These are phyloP conservation scores for Cheilosia soror DNA, from an alignment of 2,888 invertebrate species.

Conservation along the genomic window DNA sequence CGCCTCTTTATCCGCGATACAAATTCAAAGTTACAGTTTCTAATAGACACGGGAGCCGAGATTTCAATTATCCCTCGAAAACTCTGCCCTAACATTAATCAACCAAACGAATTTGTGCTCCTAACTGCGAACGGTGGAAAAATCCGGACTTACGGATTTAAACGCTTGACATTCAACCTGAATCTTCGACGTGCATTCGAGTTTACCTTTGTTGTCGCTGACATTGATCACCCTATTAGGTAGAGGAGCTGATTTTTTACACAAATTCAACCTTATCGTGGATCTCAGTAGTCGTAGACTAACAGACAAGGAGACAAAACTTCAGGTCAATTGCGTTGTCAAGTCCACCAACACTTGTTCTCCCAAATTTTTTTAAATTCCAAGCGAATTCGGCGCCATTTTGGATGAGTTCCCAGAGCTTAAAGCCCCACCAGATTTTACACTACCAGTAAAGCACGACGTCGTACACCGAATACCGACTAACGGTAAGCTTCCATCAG, in stretches of 20 bases:
- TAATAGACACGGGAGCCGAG: too few species aligned
- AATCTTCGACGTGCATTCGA: constrained; percentile 24
- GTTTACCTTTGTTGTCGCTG: constrained; percentile 32
- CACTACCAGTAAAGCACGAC: too few species aligned
- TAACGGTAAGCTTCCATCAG: constrained; percentile 56
- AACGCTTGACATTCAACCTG: constrained; percentile 13
- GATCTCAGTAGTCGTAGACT: background rate
- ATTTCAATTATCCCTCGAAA: constrained; percentile 16
- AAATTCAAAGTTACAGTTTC: too few species aligned
- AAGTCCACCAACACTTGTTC: background rate
- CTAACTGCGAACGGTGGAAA: constrained; percentile 40
- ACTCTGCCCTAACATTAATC: constrained; percentile 11
- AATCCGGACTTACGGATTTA: constrained; percentile 25
- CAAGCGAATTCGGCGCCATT: constrained; percentile 34
- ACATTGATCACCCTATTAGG: constrained; percentile 32
- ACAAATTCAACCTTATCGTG: constrained; percentile 10
- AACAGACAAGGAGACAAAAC: background rate
- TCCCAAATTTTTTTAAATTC: constrained; percentile 12
- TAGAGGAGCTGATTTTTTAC: background rate
- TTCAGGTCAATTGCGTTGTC: background rate
- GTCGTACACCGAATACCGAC: background rate
- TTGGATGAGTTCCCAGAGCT: constrained; percentile 20
- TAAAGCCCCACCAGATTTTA: too few species aligned
- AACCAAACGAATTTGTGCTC: constrained; percentile 33
- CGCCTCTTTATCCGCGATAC: background rate